Base-by-base conservation (phyloP, 2,888 invertebrate species). In the Meghimatium bilineatum region DNA sequence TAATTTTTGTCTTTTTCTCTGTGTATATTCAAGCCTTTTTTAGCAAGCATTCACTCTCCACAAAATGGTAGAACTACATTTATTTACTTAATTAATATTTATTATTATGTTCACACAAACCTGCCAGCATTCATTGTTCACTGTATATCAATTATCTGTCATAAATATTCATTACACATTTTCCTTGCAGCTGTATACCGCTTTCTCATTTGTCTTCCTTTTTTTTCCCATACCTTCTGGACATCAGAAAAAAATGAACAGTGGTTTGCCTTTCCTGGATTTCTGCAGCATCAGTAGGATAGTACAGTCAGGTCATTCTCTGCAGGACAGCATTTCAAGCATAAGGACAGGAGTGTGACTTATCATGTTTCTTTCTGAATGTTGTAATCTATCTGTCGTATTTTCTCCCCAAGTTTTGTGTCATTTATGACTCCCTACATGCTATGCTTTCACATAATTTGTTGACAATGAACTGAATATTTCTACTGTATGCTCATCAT, bases 161-260 rank as follows among this genome's bases (percentile, higher is more conserved):
- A n/a, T n/a, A n/a, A n/a, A n/a, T n/a, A n/a, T n/a, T n/a, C n/a
- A n/a, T n/a, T n/a, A n/a, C n/a, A n/a, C n/a, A n/a, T n/a, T n/a
- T n/a, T n/a, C n/a, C n/a, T n/a, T n/a, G n/a, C n/a, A n/a, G n/a
- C n/a, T 44, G 44, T 44, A 5, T 8, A 44, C 44, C 44, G 5
- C 44, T 44, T 12, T 44, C 44, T 44, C 12, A 44, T 44, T n/a
- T 8, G 44, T 44, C 44, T 44, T 44, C 12, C 44, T 38, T 78
- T 44, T n/a, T 67, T 38, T 78, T 26, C 36, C 20, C 23, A 26
- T 63, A 34, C 38, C 52, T 77, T 60, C 67, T 78, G 32, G 29
- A 67, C 56, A 44, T 32, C 78, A 78, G 78, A 78, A 44, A 78
- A 66, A 67, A 17, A 6, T 66, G 67, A 78, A 5, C 66, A 26